Evolutionary conservation across 2,797 vertebrate species (phyloP).

Genomic region (Xerus rutilus): DNA sequence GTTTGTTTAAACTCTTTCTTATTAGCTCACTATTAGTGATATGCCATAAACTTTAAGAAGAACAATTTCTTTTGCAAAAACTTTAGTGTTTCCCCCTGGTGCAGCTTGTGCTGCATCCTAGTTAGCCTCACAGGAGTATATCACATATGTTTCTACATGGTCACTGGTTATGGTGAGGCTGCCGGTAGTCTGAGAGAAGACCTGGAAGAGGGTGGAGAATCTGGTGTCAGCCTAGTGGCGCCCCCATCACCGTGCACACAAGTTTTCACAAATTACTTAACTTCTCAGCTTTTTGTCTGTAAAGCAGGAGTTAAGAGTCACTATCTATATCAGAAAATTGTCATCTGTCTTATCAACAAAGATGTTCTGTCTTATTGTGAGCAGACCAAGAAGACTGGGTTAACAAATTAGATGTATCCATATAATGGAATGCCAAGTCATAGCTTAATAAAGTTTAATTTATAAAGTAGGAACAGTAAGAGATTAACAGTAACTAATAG

Average conservation of each 20-base stretch:
- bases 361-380: background rate
- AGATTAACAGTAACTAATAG: background rate
- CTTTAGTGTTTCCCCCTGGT: background rate
- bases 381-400: background rate
- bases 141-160: background rate
- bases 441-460: background rate
- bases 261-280: background rate
- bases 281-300: background rate
- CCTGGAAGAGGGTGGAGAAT: background rate
- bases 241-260: background rate
- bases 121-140: rapidly evolving
- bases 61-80: background rate
- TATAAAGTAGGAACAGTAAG: background rate
- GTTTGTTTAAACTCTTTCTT: background rate
- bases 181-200: background rate
- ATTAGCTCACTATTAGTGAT: background rate
- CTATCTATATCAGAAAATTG: background rate
- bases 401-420: background rate
- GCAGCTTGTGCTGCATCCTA: background rate
- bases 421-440: background rate
- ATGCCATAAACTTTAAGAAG: background rate
- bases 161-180: background rate
- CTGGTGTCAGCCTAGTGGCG: background rate
- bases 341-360: background rate
- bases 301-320: background rate